These are phyloP conservation scores for Sarcoramphus papa DNA, from an alignment of 2,797 vertebrate genomes.

Conservation along the genomic window DNA sequence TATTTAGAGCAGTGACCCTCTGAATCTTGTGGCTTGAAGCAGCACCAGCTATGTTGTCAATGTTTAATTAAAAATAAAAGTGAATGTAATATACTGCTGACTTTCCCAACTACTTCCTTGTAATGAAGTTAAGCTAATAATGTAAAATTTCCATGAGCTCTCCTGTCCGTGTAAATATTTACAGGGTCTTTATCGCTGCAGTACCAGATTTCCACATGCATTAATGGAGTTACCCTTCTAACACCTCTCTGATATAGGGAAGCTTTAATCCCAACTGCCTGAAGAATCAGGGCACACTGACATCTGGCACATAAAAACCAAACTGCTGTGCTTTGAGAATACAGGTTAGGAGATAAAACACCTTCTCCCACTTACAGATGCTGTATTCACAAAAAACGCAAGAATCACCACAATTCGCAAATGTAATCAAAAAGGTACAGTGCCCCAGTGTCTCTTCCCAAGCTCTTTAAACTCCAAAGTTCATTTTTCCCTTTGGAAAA, in stretches of 20 bases:
- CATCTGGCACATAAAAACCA: slow-evolving; percentile 13
- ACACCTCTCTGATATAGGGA: not conserved
- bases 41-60: slow-evolving; percentile 13
- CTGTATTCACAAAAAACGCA: not conserved
- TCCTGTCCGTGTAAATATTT: slow-evolving; percentile 53
- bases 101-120: slow-evolving; percentile 17
- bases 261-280: slow-evolving; percentile 24
- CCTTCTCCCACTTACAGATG: slow-evolving; percentile 26
- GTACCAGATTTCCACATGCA: not conserved
- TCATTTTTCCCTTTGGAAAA: not conserved
- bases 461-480: not conserved
- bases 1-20: not conserved
- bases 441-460: not conserved
- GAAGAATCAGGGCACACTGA: slow-evolving; percentile 3
- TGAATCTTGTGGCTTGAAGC: not conserved
- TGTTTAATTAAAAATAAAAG: slow-evolving; percentile 46
- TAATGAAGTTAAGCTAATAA: slow-evolving; percentile 46
- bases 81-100: not conserved
- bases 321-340: not conserved
- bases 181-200: slow-evolving; percentile 25
- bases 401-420: slow-evolving; percentile 10
- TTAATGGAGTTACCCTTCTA: slow-evolving; percentile 19
- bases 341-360: slow-evolving; percentile 25
- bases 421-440: not conserved
- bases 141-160: not conserved